A percentile compares a stretch with the other conserved stretches of the same genome.
Conservation (phyloP, 2,888 invertebrate species). For the Polyommatus icarus region DNA sequence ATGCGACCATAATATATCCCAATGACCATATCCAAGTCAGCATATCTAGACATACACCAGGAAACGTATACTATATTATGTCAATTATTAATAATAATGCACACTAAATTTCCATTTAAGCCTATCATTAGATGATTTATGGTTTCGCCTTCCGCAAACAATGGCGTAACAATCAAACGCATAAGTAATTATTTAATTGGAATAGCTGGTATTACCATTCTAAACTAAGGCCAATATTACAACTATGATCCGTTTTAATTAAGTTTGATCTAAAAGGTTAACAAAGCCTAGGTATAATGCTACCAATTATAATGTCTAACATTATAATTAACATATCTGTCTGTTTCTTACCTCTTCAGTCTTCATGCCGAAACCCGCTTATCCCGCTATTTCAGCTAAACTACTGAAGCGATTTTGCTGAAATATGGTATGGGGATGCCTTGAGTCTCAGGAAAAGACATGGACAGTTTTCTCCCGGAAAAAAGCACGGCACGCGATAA, state of each 20-base stretch:
- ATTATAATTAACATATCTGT: too few species aligned
- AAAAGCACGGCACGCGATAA: neutral
- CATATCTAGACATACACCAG: neutral
- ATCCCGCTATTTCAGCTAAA: neutral
- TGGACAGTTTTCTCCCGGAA: neutral
- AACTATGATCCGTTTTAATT: too few species aligned
- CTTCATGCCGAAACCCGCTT: too few species aligned
- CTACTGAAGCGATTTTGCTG: neutral
- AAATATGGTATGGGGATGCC: neutral
- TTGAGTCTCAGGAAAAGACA: neutral
- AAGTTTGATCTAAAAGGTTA: too few species aligned
- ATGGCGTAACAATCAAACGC: conserved; percentile 10
- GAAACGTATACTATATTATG: conserved; percentile 16
- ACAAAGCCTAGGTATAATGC: neutral
- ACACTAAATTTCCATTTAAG: conserved; percentile 27
- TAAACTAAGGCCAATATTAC: neutral
- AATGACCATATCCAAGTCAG: conserved; percentile 11
- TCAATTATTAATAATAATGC: conserved; percentile 25
- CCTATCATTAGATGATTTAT: conserved; percentile 20
- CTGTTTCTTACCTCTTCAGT: too few species aligned
- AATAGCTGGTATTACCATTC: conserved; percentile 19
- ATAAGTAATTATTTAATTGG: conserved; percentile 28
- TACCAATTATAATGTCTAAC: neutral
- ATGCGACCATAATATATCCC: conserved; percentile 3
- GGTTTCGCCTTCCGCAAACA: conserved; percentile 25